These are phyloP conservation scores for Penelope pileata DNA, from an alignment of 2,113 vertebrate species.

Conservation along the genomic window DNA sequence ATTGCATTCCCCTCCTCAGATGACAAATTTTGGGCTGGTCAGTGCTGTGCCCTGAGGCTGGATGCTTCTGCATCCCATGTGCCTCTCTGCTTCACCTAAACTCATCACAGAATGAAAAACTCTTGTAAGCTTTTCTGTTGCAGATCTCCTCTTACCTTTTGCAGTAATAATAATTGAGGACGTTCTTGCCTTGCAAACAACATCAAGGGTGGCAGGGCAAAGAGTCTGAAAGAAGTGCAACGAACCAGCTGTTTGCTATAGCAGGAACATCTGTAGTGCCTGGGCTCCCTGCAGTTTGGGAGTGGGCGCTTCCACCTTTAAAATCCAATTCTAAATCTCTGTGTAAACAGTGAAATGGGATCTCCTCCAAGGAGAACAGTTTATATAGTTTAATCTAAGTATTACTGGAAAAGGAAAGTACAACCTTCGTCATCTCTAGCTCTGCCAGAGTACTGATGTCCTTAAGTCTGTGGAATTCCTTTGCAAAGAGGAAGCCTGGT, in stretches of 20 bases:
- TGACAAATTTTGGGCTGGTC: background rate
- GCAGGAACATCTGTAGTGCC: background rate
- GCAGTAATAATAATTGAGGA: background rate
- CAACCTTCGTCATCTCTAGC: background rate
- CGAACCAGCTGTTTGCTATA: background rate
- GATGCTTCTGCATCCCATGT: background rate
- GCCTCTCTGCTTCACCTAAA: background rate
- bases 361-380: background rate
- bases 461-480: background rate
- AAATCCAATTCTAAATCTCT: background rate
- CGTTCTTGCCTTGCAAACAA: background rate
- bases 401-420: constrained; percentile 18
- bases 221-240: background rate
- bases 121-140: background rate
- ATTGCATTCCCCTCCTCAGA: background rate
- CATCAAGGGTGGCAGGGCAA: background rate
- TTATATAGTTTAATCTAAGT: background rate
- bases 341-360: background rate
- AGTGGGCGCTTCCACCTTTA: background rate
- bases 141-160: background rate
- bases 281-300: background rate
- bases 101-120: background rate
- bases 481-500: background rate
- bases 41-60: background rate
- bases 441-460: background rate